These are phyloP conservation scores for Diachrysia chrysitis DNA, from an alignment of 2,888 invertebrate species.

Conservation along the genomic window DNA sequence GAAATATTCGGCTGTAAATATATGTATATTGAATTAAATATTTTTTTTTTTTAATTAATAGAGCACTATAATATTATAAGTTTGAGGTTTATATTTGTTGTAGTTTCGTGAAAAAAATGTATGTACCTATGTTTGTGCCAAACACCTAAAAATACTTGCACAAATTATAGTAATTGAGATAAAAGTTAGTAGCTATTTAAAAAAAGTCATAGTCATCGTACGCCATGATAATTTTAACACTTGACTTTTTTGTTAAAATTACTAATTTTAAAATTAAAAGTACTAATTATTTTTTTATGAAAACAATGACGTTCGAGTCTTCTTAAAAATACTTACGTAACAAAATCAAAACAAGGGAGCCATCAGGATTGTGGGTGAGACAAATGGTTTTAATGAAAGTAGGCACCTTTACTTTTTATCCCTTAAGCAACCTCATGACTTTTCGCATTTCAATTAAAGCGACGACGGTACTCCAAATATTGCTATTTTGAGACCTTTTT, in stretches of 20 bases:
- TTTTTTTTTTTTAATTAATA: too few relatives aligned
- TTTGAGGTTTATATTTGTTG: too few relatives aligned
- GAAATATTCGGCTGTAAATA: too few relatives aligned
- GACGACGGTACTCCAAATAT: conserved; percentile 51
- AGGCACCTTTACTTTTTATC: conserved; percentile 32
- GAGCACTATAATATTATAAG: too few relatives aligned
- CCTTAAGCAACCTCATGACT: conserved; percentile 61
- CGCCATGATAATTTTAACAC: background rate
- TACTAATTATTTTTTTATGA: conserved; percentile 30
- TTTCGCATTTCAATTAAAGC: conserved; percentile 70
- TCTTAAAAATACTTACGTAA: conserved; percentile 32
- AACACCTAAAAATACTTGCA: too few relatives aligned
- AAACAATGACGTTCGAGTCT: conserved; percentile 49
- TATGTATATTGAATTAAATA: too few relatives aligned
- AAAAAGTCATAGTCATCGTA: too few relatives aligned
- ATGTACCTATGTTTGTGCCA: too few relatives aligned
- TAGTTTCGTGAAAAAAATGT: too few relatives aligned
- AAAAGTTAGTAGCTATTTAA: too few relatives aligned
- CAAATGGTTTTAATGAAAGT: conserved; percentile 72
- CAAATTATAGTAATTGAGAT: too few relatives aligned
- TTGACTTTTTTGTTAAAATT: background rate
- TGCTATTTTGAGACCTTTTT: conserved; percentile 35
- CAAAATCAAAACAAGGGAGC: conserved; percentile 58
- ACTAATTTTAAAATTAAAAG: conserved; percentile 4
- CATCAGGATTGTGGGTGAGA: conserved; percentile 51